These are phyloP conservation scores for Actias luna DNA, from an alignment of 2,888 invertebrate genomes.

Conservation along the genomic window DNA sequence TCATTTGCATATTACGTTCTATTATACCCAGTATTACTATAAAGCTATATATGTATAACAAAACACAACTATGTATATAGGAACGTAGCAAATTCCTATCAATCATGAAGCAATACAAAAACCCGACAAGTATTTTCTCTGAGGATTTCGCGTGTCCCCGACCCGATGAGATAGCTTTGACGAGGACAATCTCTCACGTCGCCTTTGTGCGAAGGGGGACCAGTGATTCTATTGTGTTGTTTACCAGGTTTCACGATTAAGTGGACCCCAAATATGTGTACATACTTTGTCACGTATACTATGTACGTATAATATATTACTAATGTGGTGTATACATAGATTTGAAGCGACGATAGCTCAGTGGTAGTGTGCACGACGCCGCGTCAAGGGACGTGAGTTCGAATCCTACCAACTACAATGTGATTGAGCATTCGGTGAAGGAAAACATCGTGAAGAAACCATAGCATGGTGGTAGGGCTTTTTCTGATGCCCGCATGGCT, in stretches of 20 bases:
- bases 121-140: slow-evolving; percentile 32
- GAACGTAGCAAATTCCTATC: slow-evolving; percentile 26
- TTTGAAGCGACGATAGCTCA: no score
- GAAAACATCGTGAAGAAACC: no score
- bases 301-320: no score
- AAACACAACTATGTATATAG: slow-evolving; percentile 18
- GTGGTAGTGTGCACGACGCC: no score
- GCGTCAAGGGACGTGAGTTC: no score
- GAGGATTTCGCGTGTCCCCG: slow-evolving; percentile 19
- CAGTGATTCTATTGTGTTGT: slow-evolving; percentile 16
- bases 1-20: no score
- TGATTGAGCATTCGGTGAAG: no score
- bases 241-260: slow-evolving; percentile 16
- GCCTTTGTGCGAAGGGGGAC: slow-evolving; percentile 19
- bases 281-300: background rate
- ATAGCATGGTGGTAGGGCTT: no score
- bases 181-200: slow-evolving; percentile 31
- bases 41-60: background rate
- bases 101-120: slow-evolving; percentile 34
- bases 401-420: no score
- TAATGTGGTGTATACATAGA: no score
- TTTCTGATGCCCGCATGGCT: no score
- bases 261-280: slow-evolving; percentile 5
- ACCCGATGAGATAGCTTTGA: slow-evolving; percentile 33
- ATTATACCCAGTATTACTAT: background rate